Evolutionary conservation across 2,888 invertebrate genomes (phyloP), one percentile per base, ranked within the genome.

Genomic region (Sinotaia quadrata): DNA sequence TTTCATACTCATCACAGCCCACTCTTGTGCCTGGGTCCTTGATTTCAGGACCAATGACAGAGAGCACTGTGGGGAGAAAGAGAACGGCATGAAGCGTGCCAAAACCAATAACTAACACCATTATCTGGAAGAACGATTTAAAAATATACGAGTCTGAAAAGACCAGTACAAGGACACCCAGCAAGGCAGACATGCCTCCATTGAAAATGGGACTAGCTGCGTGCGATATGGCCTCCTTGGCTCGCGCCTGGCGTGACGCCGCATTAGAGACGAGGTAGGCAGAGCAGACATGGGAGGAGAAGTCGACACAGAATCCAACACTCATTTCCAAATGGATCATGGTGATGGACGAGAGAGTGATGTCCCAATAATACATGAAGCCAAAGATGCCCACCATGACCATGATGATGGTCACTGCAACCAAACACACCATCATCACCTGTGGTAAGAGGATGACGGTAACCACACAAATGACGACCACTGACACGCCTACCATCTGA

Each of bases 351-450:
- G 81, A 83, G 2, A 84, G 69, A 10, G 78, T 73, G 8, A 83
- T 56, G 66, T 75, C 78, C 76, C 81, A 78, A 41, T 75, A 79
- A 37, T 78, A 67, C 72, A 83, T 75, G 58, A 79, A 83, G 5
- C 84, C 84, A 41, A 84, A 75, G n/a, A 85, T 79, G 7, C 85
- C 84, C 0, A 72, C 61, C 68, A 84, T 75, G 29, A 84, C 83
- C 62, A 80, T 78, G 3, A 74, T 68, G 61, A 84, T 82, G 36
- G 85, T 79, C 5, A 80, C 2, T 4, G 78, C 72, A 4, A 84
- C 78, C 52, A 81, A 77, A 4, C 78, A 21, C 4, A 83, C 77
- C n/a, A 84, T 75, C 7, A 84, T 52, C 0, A 83, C 80, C 44
- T 84, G 81, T 0, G 84, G 83, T 65, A 85, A 77, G 57, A 85